A percentile compares a stretch with the other conserved stretches of the same genome.
phyloP scores from a whole-genome alignment of 2,888 invertebrate species.

The Tinea semifulvella region DNA sequence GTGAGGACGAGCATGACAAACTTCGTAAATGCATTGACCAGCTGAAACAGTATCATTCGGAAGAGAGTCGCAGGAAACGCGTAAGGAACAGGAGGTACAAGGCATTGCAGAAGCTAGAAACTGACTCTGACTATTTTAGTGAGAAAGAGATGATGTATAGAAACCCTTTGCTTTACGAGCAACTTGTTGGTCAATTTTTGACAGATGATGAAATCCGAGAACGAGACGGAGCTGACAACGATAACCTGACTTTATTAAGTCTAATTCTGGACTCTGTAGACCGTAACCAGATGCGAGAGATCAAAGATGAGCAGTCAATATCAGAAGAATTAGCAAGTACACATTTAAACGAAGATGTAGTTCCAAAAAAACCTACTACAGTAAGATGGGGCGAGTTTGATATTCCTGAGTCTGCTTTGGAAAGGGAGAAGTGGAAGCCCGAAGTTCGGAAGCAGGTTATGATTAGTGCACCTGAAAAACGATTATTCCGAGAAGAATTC shows the following conservation, averaged over 20 bases:
- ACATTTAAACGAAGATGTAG: constrained; percentile 25
- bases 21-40: constrained; percentile 71
- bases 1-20: constrained; percentile 53
- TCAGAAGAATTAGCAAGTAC: constrained; percentile 54
- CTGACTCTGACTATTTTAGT: constrained; percentile 82
- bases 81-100: constrained; percentile 84
- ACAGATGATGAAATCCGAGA: constrained; percentile 77
- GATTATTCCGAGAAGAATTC: constrained; percentile 81
- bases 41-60: constrained; percentile 64
- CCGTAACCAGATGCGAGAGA: constrained; percentile 70
- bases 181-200: constrained; percentile 87
- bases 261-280: constrained; percentile 85
- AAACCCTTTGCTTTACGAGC: constrained; percentile 89
- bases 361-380: constrained; percentile 18
- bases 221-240: constrained; percentile 68
- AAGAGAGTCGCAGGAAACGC: constrained; percentile 56
- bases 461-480: constrained; percentile 68
- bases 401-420: constrained; percentile 34
- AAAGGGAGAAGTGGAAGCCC: constrained; percentile 31
- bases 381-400: constrained; percentile 69
- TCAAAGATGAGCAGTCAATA: constrained; percentile 69
- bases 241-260: constrained; percentile 72
- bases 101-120: constrained; percentile 78
- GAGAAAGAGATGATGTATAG: constrained; percentile 94
- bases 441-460: constrained; percentile 37